Conservation (phyloP, 2,113 vertebrate species). For the Diadophis punctatus region DNA sequence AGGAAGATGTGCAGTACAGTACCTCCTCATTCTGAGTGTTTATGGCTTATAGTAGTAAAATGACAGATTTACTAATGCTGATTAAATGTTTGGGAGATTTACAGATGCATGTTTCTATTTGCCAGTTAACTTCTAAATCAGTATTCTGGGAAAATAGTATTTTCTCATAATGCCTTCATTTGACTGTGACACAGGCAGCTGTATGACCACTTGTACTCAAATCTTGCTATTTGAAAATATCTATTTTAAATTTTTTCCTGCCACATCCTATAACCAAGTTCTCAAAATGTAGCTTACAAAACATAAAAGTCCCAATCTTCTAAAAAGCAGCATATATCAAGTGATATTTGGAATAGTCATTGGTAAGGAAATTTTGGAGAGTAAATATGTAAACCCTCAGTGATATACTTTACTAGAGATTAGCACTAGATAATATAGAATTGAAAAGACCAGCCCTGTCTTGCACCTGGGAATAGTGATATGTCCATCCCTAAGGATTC, state of each 20-base stretch:
- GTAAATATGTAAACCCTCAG: neutral
- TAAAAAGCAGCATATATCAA: neutral
- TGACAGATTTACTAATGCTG: neutral
- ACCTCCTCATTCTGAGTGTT: neutral
- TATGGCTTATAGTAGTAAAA: neutral
- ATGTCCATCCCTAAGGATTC: neutral
- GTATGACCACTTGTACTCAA: neutral
- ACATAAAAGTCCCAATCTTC: neutral
- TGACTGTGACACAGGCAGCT: neutral
- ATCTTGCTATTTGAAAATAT: neutral
- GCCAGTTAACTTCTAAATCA: neutral
- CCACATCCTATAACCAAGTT: neutral
- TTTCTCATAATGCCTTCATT: neutral
- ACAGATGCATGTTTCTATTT: neutral
- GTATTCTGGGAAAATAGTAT: neutral
- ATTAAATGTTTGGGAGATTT: neutral
- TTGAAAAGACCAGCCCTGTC: neutral
- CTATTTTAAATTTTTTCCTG: neutral
- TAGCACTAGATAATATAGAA: neutral
- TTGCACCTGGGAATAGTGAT: neutral
- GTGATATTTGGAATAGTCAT: neutral
- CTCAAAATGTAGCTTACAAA: neutral
- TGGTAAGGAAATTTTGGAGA: neutral
- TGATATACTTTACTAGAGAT: neutral
- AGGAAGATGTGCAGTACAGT: neutral